phyloP scores from a whole-genome alignment of 2,797 vertebrate species.

The Tokudaia tokunoshimensis region DNA sequence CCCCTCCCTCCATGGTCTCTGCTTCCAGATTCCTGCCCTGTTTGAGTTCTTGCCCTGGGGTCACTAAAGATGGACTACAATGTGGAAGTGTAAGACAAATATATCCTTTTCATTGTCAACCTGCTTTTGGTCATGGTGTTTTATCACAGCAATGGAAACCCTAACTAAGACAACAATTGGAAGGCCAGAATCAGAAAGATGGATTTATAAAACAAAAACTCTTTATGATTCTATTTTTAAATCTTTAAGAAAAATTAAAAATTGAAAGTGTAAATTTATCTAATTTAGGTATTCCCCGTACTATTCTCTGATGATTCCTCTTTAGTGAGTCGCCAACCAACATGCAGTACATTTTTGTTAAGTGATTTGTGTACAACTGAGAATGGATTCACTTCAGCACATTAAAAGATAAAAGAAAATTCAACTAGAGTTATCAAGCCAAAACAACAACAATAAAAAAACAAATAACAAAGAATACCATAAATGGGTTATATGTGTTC shows the following conservation, averaged over 20 bases:
- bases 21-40: background rate
- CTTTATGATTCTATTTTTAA: background rate
- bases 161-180: background rate
- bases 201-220: conserved; percentile 4
- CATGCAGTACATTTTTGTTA: background rate
- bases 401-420: conserved; percentile 19
- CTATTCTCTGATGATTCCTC: background rate
- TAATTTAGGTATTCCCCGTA: background rate
- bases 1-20: background rate
- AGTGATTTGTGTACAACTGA: conserved; percentile 20
- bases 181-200: background rate
- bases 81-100: background rate
- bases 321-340: background rate
- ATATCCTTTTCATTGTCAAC: background rate
- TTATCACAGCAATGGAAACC: background rate
- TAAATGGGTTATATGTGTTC: background rate
- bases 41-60: background rate
- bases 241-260: conserved; percentile 7
- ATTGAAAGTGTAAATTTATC: background rate
- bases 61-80: background rate
- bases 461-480: background rate
- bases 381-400: background rate
- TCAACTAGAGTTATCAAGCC: background rate
- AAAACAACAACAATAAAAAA: too few relatives aligned
- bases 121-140: background rate